Conservation (phyloP, 2,113 vertebrate genomes). For the Dipodomys merriami region DNA sequence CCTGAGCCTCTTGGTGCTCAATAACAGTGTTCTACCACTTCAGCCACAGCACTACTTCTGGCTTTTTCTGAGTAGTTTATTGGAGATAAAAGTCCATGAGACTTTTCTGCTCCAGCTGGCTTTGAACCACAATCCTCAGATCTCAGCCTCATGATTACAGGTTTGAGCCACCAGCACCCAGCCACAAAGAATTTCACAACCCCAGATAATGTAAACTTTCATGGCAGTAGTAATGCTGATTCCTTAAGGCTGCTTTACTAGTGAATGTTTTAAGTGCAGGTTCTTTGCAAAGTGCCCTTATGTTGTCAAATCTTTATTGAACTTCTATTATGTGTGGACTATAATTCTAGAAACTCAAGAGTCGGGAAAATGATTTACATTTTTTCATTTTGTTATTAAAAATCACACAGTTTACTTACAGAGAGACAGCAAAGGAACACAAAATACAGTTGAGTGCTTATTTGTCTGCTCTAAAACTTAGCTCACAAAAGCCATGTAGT, state of each 20-base stretch:
- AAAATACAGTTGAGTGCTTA: not conserved
- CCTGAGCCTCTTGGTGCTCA: too few species aligned
- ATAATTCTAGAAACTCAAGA: not conserved
- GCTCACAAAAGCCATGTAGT: not conserved
- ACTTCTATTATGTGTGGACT: not conserved
- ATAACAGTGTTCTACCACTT: too few species aligned
- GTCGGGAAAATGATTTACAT: not conserved
- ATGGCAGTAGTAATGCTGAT: not conserved
- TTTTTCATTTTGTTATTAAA: not conserved
- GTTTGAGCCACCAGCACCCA: too few species aligned
- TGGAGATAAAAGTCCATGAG: too few species aligned
- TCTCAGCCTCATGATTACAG: too few species aligned
- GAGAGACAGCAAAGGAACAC: not conserved
- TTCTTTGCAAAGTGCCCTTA: not conserved
- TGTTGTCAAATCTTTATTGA: not conserved
- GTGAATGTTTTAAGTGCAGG: not conserved
- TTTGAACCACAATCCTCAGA: too few species aligned
- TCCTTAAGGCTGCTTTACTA: not conserved
- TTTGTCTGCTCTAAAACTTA: not conserved
- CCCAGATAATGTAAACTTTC: not conserved
- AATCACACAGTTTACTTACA: constrained; percentile 21
- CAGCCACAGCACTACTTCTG: too few species aligned
- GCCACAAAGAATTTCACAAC: too few species aligned
- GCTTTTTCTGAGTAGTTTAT: too few species aligned
- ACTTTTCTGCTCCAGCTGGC: too few species aligned